Evolutionary conservation across 2,113 vertebrate genomes (phyloP), one percentile per base, ranked within the genome.

Genomic region (Indri indri): DNA sequence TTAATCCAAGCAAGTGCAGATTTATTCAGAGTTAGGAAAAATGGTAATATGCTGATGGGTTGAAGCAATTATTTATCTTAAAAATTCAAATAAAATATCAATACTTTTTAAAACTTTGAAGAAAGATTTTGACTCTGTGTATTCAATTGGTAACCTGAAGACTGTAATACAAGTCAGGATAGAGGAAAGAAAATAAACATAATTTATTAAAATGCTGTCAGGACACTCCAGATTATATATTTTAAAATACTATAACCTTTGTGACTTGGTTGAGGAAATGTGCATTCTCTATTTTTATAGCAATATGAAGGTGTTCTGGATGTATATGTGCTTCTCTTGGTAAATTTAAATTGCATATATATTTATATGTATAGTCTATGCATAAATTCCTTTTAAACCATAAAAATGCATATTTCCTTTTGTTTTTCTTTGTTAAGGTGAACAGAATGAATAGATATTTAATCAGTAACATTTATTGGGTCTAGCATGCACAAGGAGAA

Each of bases 21-120:
- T 97, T 82, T 91, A 94, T 92, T 97, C 71, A 97, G 91, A 95
- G 80, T 95, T 90, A 86, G 52, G 25, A 54, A 83, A 57, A 2
- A 93, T 95, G 42, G 37, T 94, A 82, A 45, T 82, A 52, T 34
- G 45, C 45, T 94, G 9, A 76, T 27, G 2, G 14, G 63, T 80
- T 57, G 92, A 96, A 96, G 70, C 90, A 95, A 96, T 90, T 59
- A 59, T n/a, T 93, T 77, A 27, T 70, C 97, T 71, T 95, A 11
- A 70, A 96, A 18, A 37, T 86, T 61, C 14, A 86, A 92, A 92
- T 27, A 77, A 95, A 90, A 30, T 89, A 47, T 77, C 23, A 81
- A 1, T 77, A 40, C 68, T 61, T 54, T 59, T 74, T 6, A 27
- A 92, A 88, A 88, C 32, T 65, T 57, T 68, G n/a, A 76, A 88